phyloP scores from a whole-genome alignment of 2,113 vertebrate genomes.

The Apteryx owenii region DNA sequence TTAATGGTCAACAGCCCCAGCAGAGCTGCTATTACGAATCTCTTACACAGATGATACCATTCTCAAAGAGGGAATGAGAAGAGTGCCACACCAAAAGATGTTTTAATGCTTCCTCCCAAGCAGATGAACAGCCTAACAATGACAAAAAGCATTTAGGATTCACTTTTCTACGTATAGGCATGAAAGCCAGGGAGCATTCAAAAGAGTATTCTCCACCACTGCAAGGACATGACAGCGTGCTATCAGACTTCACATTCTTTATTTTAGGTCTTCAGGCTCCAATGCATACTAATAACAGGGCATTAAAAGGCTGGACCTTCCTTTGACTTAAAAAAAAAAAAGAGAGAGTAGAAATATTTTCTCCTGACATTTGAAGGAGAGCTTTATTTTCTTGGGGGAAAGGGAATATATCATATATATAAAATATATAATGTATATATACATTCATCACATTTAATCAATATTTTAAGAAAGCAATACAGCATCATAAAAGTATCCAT shows the following conservation, averaged over 20 bases:
- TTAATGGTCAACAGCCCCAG: not conserved
- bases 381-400: not conserved
- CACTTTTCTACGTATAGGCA: not conserved
- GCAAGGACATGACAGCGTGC: not conserved
- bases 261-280: not conserved
- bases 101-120: accelerated
- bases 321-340: not conserved
- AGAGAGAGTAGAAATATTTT: not conserved
- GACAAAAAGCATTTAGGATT: accelerated
- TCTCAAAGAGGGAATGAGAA: accelerated
- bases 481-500: not conserved
- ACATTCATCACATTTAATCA: not conserved
- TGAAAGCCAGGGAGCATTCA: not conserved
- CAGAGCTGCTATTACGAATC: not conserved
- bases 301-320: not conserved
- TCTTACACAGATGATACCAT: not conserved
- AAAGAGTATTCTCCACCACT: not conserved
- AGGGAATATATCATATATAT: not conserved
- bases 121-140: not conserved
- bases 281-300: not conserved
- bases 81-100: not conserved
- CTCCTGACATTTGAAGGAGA: not conserved
- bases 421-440: not conserved
- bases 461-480: constrained; percentile 20
- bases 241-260: not conserved